Percentiles rank a stretch among this genome's conserved stretches.
These are phyloP conservation scores for Urocyon cinereoargenteus DNA, from an alignment of 2,797 vertebrate species.

Conservation along the genomic window DNA sequence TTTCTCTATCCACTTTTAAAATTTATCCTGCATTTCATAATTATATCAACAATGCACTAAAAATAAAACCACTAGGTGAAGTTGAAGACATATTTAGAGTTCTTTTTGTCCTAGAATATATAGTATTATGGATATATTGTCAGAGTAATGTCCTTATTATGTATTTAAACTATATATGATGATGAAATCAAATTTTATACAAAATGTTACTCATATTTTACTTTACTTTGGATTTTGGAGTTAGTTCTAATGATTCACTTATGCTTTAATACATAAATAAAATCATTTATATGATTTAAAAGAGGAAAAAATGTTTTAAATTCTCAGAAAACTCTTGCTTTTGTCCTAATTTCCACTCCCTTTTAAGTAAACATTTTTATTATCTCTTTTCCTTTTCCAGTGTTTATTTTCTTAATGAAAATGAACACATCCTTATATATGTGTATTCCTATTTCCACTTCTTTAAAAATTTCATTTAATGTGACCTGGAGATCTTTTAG, in stretches of 20 bases:
- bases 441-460: not conserved
- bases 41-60: not conserved
- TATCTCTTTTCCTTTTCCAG: not conserved
- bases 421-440: not conserved
- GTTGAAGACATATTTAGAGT: conserved; percentile 1
- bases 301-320: conserved; percentile 15
- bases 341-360: not conserved
- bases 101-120: not conserved
- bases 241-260: conserved; percentile 31
- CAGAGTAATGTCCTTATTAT: not conserved
- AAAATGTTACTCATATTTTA: conserved; percentile 17
- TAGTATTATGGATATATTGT: not conserved
- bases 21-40: not conserved
- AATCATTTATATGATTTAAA: not conserved
- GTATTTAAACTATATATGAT: not conserved
- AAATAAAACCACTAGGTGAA: not conserved
- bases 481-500: not conserved
- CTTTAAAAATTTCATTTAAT: not conserved
- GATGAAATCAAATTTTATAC: not conserved
- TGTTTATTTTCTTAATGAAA: conserved; percentile 38
- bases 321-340: conserved; percentile 23
- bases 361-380: conserved; percentile 20
- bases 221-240: not conserved
- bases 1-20: not conserved
- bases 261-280: conserved; percentile 39